phyloP scores from a whole-genome alignment of 1,140 invertebrate species.

The Maconellicoccus hirsutus region DNA sequence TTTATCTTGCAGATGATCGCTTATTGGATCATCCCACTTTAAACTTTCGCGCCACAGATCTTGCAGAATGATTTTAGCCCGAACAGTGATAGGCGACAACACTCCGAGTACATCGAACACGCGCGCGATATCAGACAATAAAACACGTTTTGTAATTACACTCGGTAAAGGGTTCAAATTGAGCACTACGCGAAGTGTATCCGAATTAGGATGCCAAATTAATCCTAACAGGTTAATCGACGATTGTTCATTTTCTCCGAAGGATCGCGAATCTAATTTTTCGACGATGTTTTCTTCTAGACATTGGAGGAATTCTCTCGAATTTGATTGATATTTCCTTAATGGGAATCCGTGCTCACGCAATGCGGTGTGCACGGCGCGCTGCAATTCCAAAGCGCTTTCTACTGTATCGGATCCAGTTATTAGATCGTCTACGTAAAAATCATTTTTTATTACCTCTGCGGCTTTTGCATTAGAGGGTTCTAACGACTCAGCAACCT shows the following conservation, averaged over 20 bases:
- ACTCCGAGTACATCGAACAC: slow-evolving; percentile 33
- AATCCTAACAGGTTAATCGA: slow-evolving; percentile 32
- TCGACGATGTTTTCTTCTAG: slow-evolving; percentile 22
- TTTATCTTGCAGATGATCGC: slow-evolving; percentile 29
- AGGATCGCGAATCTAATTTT: slow-evolving; percentile 16
- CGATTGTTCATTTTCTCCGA: slow-evolving; percentile 28
- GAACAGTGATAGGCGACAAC: slow-evolving; percentile 30
- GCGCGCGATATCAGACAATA: slow-evolving; percentile 27
- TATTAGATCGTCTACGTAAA: slow-evolving; percentile 36
- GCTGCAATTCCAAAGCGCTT: slow-evolving; percentile 27
- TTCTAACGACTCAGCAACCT: slow-evolving; percentile 31
- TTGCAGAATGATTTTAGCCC: slow-evolving; percentile 26
- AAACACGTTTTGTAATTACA: slow-evolving; percentile 26
- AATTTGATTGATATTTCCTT: slow-evolving; percentile 33
- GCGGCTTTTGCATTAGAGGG: slow-evolving; percentile 30
- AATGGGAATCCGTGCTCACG: slow-evolving; percentile 29
- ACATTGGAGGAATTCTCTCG: slow-evolving; percentile 27
- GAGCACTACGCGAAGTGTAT: slow-evolving; percentile 29
- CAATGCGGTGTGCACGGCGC: slow-evolving; percentile 27
- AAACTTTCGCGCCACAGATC: slow-evolving; percentile 29
- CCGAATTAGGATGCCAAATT: slow-evolving; percentile 31
- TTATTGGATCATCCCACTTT: slow-evolving; percentile 34
- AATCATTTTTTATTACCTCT: slow-evolving; percentile 30
- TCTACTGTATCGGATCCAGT: slow-evolving; percentile 30
- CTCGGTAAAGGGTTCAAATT: not conserved